Base-by-base conservation (phyloP, 2,113 vertebrate species). In the Serinus canaria region DNA sequence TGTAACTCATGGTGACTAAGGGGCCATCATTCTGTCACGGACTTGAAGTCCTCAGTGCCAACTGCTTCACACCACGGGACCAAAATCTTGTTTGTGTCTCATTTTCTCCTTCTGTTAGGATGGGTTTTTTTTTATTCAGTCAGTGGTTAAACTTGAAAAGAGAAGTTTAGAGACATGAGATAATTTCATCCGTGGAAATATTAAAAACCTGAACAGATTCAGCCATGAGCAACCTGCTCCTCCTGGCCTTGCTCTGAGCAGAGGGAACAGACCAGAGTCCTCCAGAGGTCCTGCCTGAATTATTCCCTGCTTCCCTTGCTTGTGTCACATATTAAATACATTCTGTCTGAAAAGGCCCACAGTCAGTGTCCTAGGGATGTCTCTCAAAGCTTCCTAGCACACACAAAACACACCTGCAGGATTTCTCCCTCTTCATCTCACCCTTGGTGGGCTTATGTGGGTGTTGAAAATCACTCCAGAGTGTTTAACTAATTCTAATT, bases 1-100 rank as follows among this genome's bases (percentile, higher is more conserved):
- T 0, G 0, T 10, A 49, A 13, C 19, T 83, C 17, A 25, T 13
- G 6, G 31, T 13, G 10, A 59, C 33, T n/a, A 35, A 72, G 19
- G 19, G 9, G 13, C 43, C 13, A 19, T 46, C 43, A 39, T 60
- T 73, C 64, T 56, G 35, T 20, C 52, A 79, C 46, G 53, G 56
- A 46, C 15, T 19, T 55, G n/a, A 62, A 18, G n/a, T 46, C 39
- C 30, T 90, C 56, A 37, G 16, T 9, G 4, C 60, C 79, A 85
- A 16, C 47, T 13, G 15, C 33, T 70, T 44, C 60, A 70, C 19
- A 66, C 7, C 41, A 28, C 3, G 3, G n/a, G 67, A 70, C 6
- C 11, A 43, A 82, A 50, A 37, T 53, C 58, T 63, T 58, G 4
- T 59, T 90, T 88, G 15, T 35, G 28, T 43, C 39, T 68, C 21